A percentile compares a stretch with the other conserved stretches of the same genome.
phyloP scores from a whole-genome alignment of 37 sponge, comb jelly and placozoan genomes.

The Diacarnus erythraeanus region DNA sequence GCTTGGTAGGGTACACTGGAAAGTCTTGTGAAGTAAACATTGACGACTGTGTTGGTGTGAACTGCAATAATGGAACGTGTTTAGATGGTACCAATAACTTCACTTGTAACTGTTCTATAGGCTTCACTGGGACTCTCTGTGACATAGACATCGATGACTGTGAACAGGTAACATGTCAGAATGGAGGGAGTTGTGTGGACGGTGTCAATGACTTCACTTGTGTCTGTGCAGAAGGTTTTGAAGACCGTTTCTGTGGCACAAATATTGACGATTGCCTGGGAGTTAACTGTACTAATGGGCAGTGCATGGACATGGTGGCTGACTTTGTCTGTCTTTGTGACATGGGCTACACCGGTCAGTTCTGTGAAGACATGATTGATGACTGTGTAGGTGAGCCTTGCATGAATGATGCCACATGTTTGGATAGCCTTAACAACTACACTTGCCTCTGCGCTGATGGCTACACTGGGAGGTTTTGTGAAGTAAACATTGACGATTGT shows the following conservation, averaged over 20 bases:
- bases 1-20: slow-evolving; percentile 47
- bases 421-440: slow-evolving; percentile 21
- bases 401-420: slow-evolving; percentile 44
- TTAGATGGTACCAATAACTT: slow-evolving; percentile 16
- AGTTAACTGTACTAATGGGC: slow-evolving; percentile 30
- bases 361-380: too few relatives aligned
- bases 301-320: slow-evolving; percentile 36
- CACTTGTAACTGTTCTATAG: slow-evolving; percentile 46
- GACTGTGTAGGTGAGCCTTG: slow-evolving; percentile 17
- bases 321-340: slow-evolving; percentile 58
- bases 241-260: slow-evolving; percentile 24
- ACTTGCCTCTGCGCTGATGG: slow-evolving; percentile 62
- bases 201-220: slow-evolving; percentile 14
- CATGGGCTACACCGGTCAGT: slow-evolving; percentile 35
- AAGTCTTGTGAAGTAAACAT: neutral
- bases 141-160: slow-evolving; percentile 54
- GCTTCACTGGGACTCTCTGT: slow-evolving; percentile 55
- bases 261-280: slow-evolving; percentile 21
- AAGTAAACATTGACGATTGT: slow-evolving; percentile 59
- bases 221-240: slow-evolving; percentile 41
- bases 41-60: slow-evolving; percentile 34
- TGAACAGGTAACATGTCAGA: slow-evolving; percentile 30
- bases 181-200: slow-evolving; percentile 38
- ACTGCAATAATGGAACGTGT: slow-evolving; percentile 60
- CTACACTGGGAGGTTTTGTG: slow-evolving; percentile 50